Conservation (phyloP, 2,797 vertebrate species). For the Micropoecilia bifurca region DNA sequence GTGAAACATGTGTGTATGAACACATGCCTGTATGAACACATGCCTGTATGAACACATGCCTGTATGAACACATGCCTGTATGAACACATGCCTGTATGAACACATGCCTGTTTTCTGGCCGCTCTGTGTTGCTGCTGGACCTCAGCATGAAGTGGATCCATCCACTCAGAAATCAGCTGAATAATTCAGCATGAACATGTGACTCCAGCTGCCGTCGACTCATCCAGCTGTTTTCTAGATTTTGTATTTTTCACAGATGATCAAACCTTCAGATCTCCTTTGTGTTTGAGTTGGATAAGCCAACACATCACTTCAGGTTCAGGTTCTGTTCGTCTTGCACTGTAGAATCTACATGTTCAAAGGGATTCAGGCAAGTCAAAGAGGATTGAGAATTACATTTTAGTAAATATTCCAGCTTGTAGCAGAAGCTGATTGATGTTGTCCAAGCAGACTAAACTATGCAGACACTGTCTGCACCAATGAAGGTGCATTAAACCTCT, state of each 20-base stretch:
- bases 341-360: background rate
- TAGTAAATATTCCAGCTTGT: background rate
- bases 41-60: constrained; percentile 10
- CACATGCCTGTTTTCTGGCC: constrained; percentile 6
- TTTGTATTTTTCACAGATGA: background rate
- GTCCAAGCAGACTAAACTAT: background rate
- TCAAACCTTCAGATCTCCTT: background rate
- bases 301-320: background rate
- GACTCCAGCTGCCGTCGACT: constrained; percentile 2
- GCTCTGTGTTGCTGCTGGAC: constrained; percentile 34
- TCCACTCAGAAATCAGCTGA: constrained; percentile 34
- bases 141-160: constrained; percentile 44
- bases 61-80: no score
- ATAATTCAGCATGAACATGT: constrained; percentile 29
- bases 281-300: background rate
- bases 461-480: background rate
- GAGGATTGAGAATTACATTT: no score
- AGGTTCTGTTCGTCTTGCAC: background rate
- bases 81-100: constrained; percentile 4
- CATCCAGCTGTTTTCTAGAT: background rate
- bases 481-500: background rate
- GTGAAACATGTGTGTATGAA: background rate
- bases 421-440: background rate
- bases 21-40: no score
- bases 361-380: background rate